A percentile compares a stretch with the other conserved stretches of the same genome.
These are phyloP conservation scores for Diplogasteroides magnus DNA, from an alignment of 1,140 invertebrate genomes.

Conservation along the genomic window DNA sequence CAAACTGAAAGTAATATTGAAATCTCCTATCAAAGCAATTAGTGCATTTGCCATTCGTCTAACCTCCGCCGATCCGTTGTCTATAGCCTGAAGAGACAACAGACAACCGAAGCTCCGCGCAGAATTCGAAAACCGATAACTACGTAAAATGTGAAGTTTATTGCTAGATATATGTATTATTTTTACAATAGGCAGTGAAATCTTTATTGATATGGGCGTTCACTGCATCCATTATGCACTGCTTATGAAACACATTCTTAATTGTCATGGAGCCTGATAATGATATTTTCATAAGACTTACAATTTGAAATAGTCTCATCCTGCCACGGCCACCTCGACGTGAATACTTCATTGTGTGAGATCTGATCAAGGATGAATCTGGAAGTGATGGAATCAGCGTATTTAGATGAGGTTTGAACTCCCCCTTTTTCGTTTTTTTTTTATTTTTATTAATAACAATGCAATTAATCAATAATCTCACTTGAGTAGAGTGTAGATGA, in stretches of 20 bases:
- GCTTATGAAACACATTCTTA: too few species aligned
- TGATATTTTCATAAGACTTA: neutral
- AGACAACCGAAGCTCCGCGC: neutral
- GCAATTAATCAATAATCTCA: neutral
- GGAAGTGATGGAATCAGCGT: too few species aligned
- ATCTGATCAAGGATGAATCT: neutral
- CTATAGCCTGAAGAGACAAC: too few species aligned
- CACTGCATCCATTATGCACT: too few species aligned
- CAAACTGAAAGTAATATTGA: neutral
- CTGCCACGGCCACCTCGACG: too few species aligned
- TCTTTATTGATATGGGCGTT: too few species aligned
- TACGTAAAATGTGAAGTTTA: too few species aligned
- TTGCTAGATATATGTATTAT: too few species aligned
- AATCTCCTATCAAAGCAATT: neutral
- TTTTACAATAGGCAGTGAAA: too few species aligned
- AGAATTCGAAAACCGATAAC: neutral
- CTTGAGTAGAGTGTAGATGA: neutral
- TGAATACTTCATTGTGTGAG: neutral
- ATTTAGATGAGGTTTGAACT: too few species aligned
- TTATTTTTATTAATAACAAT: neutral
- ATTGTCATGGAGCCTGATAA: too few species aligned
- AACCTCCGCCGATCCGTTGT: neutral
- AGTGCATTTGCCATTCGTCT: neutral
- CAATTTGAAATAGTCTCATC: neutral
- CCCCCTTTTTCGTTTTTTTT: neutral